Conservation (phyloP, 2,797 vertebrate genomes). For the Protonibea diacanthus region DNA sequence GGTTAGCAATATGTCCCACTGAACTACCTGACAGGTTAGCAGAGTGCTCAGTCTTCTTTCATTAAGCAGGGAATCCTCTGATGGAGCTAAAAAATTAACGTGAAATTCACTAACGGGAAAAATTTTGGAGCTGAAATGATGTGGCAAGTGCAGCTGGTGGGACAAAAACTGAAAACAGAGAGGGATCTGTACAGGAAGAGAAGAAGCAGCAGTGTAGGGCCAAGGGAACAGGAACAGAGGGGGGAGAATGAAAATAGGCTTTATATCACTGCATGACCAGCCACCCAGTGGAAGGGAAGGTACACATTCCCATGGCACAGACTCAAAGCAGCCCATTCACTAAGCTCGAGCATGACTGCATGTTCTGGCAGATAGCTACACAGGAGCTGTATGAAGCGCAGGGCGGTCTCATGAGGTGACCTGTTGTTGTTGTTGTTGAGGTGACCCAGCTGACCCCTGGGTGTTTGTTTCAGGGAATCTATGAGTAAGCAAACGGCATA, state of each 20-base stretch:
- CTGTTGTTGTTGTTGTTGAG: neutral
- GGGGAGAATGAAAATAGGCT: slow-evolving; percentile 32
- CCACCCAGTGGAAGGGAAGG: slow-evolving; percentile 26
- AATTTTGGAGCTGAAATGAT: slow-evolving; percentile 44
- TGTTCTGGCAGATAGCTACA: slow-evolving; percentile 22
- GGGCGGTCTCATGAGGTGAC: slow-evolving; percentile 33
- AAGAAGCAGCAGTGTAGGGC: slow-evolving; percentile 26
- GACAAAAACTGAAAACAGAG: slow-evolving; percentile 25
- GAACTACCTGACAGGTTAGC: slow-evolving; percentile 26
- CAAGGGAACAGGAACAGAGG: slow-evolving; percentile 43
- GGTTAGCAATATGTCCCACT: slow-evolving; percentile 34
- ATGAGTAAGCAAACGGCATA: neutral
- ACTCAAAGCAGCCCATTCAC: slow-evolving; percentile 54
- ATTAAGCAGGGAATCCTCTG: slow-evolving; percentile 37
- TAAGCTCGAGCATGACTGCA: slow-evolving; percentile 41
- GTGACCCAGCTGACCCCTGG: slow-evolving; percentile 8
- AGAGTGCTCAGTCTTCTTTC: slow-evolving; percentile 25
- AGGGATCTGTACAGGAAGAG: slow-evolving; percentile 14
- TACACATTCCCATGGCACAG: slow-evolving; percentile 50
- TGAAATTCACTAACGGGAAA: slow-evolving; percentile 40
- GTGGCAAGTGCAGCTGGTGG: slow-evolving; percentile 61
- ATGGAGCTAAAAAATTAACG: slow-evolving; percentile 51
- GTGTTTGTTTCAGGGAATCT: neutral
- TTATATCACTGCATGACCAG: slow-evolving; percentile 47
- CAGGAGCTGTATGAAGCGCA: slow-evolving; percentile 38